phyloP scores from a whole-genome alignment of 2,888 invertebrate species.

The Lutraria lutraria region DNA sequence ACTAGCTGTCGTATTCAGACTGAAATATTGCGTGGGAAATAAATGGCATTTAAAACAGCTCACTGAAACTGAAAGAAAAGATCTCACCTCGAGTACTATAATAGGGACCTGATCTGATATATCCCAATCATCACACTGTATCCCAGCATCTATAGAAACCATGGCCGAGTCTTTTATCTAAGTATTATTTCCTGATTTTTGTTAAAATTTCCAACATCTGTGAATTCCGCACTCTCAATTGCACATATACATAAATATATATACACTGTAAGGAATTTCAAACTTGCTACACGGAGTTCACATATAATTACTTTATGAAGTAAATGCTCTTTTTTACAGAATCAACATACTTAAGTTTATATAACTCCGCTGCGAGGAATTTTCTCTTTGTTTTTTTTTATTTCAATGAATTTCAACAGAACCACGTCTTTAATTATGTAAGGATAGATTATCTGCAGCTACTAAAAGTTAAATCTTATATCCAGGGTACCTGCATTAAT shows the following conservation, averaged over 20 bases:
- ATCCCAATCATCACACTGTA: constrained; percentile 63
- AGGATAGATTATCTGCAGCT: neutral
- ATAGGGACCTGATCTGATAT: constrained; percentile 47
- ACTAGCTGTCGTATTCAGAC: no score
- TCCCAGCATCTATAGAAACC: constrained; percentile 39
- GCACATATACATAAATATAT: neutral
- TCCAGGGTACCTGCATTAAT: neutral
- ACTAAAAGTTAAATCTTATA: neutral
- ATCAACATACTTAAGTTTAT: neutral
- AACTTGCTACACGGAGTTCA: neutral
- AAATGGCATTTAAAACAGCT: no score
- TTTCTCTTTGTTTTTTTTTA: neutral
- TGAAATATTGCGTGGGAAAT: no score
- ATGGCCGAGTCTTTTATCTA: neutral
- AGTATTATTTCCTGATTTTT: neutral
- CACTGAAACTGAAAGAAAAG: no score
- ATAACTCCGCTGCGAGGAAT: neutral
- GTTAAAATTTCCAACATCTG: constrained; percentile 9
- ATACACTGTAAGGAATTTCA: constrained; percentile 13
- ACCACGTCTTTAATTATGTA: neutral
- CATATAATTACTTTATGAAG: neutral
- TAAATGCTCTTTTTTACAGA: constrained; percentile 3
- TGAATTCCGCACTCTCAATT: neutral
- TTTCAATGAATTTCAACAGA: neutral
- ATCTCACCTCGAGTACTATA: constrained; percentile 57